phyloP scores from a whole-genome alignment of 2,797 vertebrate genomes.

The Galaxias olidus region DNA sequence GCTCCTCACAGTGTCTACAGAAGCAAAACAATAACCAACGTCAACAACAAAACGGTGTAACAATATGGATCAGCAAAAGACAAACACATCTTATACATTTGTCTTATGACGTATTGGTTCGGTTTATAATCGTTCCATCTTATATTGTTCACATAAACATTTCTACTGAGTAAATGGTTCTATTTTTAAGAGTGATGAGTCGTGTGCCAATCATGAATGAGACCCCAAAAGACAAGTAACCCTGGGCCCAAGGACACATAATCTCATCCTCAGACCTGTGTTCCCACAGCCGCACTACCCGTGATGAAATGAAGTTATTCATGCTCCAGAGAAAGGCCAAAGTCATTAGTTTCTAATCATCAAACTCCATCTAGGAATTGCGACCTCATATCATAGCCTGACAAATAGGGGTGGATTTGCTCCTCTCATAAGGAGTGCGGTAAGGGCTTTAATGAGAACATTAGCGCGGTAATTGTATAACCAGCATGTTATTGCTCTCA shows the following conservation, averaged over 20 bases:
- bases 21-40: slow-evolving; percentile 21
- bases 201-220: too few relatives aligned
- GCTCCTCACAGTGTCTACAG: slow-evolving; percentile 48
- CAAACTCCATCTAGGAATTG: slow-evolving; percentile 22
- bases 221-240: too few relatives aligned
- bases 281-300: neutral
- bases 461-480: slow-evolving; percentile 29
- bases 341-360: slow-evolving; percentile 34
- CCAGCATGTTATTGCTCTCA: slow-evolving; percentile 31
- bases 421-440: slow-evolving; percentile 13
- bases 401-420: slow-evolving; percentile 29
- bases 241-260: too few relatives aligned
- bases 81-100: slow-evolving; percentile 9
- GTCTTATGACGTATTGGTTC: too few relatives aligned
- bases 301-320: slow-evolving; percentile 8
- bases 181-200: too few relatives aligned
- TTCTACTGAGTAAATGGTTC: too few relatives aligned
- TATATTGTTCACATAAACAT: too few relatives aligned
- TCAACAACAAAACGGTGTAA: slow-evolving; percentile 35
- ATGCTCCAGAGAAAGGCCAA: slow-evolving; percentile 12
- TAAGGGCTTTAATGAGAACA: slow-evolving; percentile 35
- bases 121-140: too few relatives aligned
- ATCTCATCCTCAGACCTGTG: too few relatives aligned
- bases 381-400: slow-evolving; percentile 26
- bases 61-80: slow-evolving; percentile 31